Evolutionary conservation across 2,888 invertebrate species (phyloP).

Genomic region (Stictocephala bisonia): DNA sequence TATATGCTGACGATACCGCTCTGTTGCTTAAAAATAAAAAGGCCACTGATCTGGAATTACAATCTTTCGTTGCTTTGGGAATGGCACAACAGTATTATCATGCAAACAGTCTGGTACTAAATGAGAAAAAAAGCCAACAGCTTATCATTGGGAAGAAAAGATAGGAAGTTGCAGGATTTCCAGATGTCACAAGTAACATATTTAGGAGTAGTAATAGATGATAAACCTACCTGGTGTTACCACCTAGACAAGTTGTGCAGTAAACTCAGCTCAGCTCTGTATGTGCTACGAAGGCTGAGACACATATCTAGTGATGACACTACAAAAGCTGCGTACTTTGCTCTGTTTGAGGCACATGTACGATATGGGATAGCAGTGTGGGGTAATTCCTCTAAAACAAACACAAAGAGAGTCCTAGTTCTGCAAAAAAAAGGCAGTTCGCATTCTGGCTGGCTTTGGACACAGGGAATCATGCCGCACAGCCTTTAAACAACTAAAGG

Average conservation of each 20-base stretch:
- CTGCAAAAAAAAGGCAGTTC: constrained; percentile 21
- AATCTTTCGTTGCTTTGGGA: constrained; percentile 14
- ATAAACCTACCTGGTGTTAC: constrained; percentile 14
- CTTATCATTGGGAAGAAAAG: constrained; percentile 11
- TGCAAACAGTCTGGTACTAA: neutral
- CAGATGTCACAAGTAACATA: constrained; percentile 9
- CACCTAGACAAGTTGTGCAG: constrained; percentile 26
- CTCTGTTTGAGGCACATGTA: constrained; percentile 16
- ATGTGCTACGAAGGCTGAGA: constrained; percentile 20
- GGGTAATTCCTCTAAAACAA: neutral
- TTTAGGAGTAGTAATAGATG: constrained; percentile 25
- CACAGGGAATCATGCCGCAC: neutral
- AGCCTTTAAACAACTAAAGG: neutral
- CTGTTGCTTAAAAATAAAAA: neutral
- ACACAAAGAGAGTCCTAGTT: constrained; percentile 6
- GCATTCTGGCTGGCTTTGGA: constrained; percentile 12
- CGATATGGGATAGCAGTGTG: no score
- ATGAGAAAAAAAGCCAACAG: constrained; percentile 29
- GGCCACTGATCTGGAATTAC: constrained; percentile 16
- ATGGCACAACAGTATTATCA: constrained; percentile 16
- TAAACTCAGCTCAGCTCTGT: constrained; percentile 30
- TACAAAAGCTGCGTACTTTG: constrained; percentile 14
- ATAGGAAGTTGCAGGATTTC: neutral
- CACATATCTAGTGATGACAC: constrained; percentile 21
- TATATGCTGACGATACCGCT: no score